Evolutionary conservation across 2,113 vertebrate species (phyloP).

Genomic region (Empidonax alnorum): DNA sequence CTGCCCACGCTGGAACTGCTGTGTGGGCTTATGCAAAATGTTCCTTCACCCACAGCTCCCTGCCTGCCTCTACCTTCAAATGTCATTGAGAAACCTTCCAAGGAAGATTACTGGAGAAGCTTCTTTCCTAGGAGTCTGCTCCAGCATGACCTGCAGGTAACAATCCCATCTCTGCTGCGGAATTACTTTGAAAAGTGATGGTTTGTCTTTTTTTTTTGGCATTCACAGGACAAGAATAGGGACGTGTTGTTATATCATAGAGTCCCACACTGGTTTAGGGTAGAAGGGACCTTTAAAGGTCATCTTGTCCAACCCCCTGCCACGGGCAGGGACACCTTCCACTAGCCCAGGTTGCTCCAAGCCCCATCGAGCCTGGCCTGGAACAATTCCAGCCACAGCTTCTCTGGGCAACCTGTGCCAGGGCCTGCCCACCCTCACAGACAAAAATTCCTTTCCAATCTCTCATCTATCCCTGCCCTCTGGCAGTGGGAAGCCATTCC

Average conservation of each 20-base stretch:
- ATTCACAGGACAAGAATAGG: background rate
- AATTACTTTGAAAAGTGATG: background rate
- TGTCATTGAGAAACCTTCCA: conserved; percentile 19
- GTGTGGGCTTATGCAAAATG: conserved; percentile 67
- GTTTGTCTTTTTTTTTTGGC: too few species aligned
- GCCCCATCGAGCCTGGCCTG: rapidly evolving
- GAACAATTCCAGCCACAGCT: background rate
- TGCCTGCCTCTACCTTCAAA: conserved; percentile 57
- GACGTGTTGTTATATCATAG: background rate
- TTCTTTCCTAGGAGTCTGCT: background rate
- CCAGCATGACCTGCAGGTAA: background rate
- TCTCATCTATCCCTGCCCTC: background rate
- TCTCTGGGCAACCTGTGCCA: rapidly evolving
- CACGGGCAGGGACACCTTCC: background rate
- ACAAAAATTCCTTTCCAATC: background rate
- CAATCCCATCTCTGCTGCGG: background rate
- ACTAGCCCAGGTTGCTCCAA: rapidly evolving
- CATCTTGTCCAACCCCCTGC: background rate
- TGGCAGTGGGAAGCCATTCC: background rate
- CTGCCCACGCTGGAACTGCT: conserved; percentile 50
- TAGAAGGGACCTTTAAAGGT: background rate
- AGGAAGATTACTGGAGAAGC: background rate
- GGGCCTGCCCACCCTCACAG: rapidly evolving
- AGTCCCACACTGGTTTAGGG: background rate
- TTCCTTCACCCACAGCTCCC: conserved; percentile 65